Base-by-base conservation (phyloP, 2,113 vertebrate species). In the Hemibagrus wyckioides region DNA sequence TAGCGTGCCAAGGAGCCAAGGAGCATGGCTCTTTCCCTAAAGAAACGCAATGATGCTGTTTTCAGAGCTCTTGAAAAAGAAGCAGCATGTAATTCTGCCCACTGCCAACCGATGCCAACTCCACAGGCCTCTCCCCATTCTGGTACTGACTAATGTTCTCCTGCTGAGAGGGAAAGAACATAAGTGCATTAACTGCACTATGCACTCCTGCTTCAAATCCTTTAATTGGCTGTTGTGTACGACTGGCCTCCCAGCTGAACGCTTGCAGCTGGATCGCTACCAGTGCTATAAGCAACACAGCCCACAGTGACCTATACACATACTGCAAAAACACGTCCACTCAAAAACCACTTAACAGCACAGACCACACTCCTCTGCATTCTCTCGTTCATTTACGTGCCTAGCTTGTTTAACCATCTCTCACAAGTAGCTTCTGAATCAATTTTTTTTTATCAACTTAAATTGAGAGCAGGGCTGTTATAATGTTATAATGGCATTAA, bases 81-180 rank as follows among this genome's bases (percentile, higher is more conserved):
- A 80, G 63, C 77, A 44, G 75, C 50, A 30, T 71, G 56, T 83
- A 65, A 87, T 77, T 69, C 80, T 76, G 76, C 80, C 71, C 84
- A 79, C 52, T 67, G 84, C 71, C 48, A 69, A 65, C 67, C 50
- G 65, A 65, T 85, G 88, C 85, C 88, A 89, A 83, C 61, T 75
- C 79, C 54, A 39, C 59, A 81, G 81, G 71, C 86, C 33, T 44
- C 41, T 69, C 33, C 59, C n/a, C 77, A 54, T 80, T 85, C 77
- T 80, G 63, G 82, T 30, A 56, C 80, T 73, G 69, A 77, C 80
- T 79, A 69, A 71, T 80, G 73, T 83, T 86, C 85, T 85, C 87
- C 82, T 87, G 79, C 82, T 85, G 65, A 82, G 69, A 85, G 25
- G 44, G 61, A 85, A 87, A 63, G 54, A 83, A 75, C 52, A 65